Base-by-base conservation (phyloP, 2,113 vertebrate species). In the Chunga burmeisteri region DNA sequence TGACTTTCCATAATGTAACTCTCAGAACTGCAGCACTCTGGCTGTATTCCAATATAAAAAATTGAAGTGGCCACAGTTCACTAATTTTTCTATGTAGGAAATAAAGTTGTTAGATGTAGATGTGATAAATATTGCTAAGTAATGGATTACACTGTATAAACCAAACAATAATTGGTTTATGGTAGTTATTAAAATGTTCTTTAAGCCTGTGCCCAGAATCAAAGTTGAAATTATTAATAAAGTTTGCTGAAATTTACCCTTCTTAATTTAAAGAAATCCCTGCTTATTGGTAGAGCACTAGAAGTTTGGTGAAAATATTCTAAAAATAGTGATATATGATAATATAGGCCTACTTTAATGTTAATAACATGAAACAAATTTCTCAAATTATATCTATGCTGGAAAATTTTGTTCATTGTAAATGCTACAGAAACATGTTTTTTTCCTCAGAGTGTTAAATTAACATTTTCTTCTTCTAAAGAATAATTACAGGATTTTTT, bases 111-210 rank as follows among this genome's bases (percentile, higher is more conserved):
- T 95, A 59, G 72, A 74, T 56, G 26, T 47, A 84, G 26, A 81
- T 61, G 74, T 90, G 78, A 61, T 84, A 97, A 95, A 95, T 96
- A 88, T 85, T 86, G 50, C 61, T 53, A 86, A 56, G 53, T 93
- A 81, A 93, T 79, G 27, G 32, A 93, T 95, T 94, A 85, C n/a
- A n/a, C 49, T 72, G 16, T 70, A 90, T 91, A 93, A 92, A 88
- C 34, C 14, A 65, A 89, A 80, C 49, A 88, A 16, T 56, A 89
- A 75, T 82, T 95, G 52, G 34, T 94, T 94, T 91, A 50, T 77
- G 30, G 27, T 75, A 58, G 62, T 62, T 95, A 70, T 65, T 94
- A 72, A 90, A 79, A 70, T 56, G 10, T 53, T 89, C 7, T 55
- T 29, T 62, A 77, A 71, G 38, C 11, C 23, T 47, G 7, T 68